Base-by-base conservation (phyloP, 2,888 invertebrate species). In the Shargacucullia verbasci region DNA sequence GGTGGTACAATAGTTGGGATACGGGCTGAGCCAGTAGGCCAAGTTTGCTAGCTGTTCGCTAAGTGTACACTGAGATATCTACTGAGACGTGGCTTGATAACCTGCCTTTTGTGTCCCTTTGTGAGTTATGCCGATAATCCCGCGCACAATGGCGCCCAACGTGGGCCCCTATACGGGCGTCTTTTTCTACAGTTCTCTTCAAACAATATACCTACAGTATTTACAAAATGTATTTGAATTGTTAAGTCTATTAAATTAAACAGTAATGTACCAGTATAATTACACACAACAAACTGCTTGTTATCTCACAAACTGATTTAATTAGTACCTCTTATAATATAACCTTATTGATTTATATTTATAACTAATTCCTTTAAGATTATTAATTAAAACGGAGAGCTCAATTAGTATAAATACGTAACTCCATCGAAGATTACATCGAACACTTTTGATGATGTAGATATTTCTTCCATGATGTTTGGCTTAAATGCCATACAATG, bases 41-140 rank as follows among this genome's bases (percentile, higher is more conserved):
- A 80, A 84, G 83, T 83, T 86, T 74, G 70, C 66, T 61, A 56
- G 70, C 74, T 77, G 73, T 81, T 74, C 60, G 60, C 73, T 69
- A 72, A 83, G 79, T 79, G 78, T 85, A 87, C 79, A 75, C 82
- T 78, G 77, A 83, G 84, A 86, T 85, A 85, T 82, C 83, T 84
- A 84, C 83, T 81, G 79, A 85, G 82, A 85, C 83, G 83, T 82
- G 81, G 78, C 82, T 82, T 87, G 89, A 90, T 88, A 90, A 89
- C 89, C 84, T 84, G 83, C 80, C 89, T 88, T 88, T 90, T 88
- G 89, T 87, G 81, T 80, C 81, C 81, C 85, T 85, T 86, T 85
- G 88, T 86, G 85, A 80, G 82, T 81, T 71, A 74, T 70, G 71
- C 79, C 81, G 87, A 89, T 91, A 88, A 88, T 88, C 83, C 78